phyloP scores from a whole-genome alignment of 2,888 invertebrate genomes.

The Apamea monoglypha region DNA sequence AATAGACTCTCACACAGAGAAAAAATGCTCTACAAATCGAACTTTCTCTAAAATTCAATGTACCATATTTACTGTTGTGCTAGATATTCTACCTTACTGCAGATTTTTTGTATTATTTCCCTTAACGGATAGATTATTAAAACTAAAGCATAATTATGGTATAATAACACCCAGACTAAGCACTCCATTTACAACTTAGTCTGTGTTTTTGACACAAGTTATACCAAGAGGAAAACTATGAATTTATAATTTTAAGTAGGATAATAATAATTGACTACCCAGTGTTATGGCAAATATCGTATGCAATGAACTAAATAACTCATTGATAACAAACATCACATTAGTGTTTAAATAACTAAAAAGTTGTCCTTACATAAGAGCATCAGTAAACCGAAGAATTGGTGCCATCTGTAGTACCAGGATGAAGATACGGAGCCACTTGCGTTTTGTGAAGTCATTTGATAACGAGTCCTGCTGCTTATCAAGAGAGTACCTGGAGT shows the following conservation, averaged over 20 bases:
- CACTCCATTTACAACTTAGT: slow-evolving; percentile 13
- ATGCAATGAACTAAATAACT: not conserved
- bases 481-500: slow-evolving; percentile 89
- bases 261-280: too few species aligned
- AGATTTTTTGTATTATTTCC: not conserved
- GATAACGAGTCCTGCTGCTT: slow-evolving; percentile 89
- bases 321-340: not conserved
- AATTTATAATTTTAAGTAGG: not conserved
- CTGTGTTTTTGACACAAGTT: not conserved
- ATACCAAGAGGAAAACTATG: not conserved
- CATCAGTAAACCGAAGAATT: slow-evolving; percentile 92
- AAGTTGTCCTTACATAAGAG: slow-evolving; percentile 83
- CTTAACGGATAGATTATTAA: not conserved
- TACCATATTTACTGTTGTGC: not conserved
- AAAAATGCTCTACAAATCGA: not conserved
- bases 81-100: not conserved
- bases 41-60: not conserved
- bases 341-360: not conserved
- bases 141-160: not conserved
- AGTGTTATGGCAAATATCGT: not conserved
- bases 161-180: not conserved
- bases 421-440: slow-evolving; percentile 91
- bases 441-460: slow-evolving; percentile 90
- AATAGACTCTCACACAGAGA: not conserved
- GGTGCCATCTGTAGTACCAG: slow-evolving; percentile 94